Base-by-base conservation (phyloP, 2,113 vertebrate species). In the Phyllostomus hastatus region DNA sequence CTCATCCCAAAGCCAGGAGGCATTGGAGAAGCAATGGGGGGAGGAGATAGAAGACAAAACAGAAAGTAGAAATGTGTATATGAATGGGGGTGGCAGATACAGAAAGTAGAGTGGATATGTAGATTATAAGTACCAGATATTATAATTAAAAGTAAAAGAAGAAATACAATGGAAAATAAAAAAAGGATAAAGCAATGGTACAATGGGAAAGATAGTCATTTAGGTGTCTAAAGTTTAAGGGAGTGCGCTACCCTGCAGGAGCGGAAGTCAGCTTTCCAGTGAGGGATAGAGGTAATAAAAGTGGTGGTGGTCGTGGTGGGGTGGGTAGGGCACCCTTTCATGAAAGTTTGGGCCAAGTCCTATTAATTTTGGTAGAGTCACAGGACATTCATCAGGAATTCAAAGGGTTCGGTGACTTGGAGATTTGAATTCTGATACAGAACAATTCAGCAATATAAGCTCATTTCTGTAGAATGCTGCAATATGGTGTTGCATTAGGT, bases 371-470 rank as follows among this genome's bases (percentile, higher is more conserved):
- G 84, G 2, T 35, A 33, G 26, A 64, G 17, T 70, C 24, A 75
- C 4, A 75, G 15, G 22, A 33, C 35, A 75, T 48, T 59, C 12
- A 28, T 24, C 41, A 70, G 54, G 41, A 66, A 67, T 88, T 64
- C 22, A 70, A 54, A 7, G 14, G 7, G 5, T n/a, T 90, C 66
- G 10, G 20, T 41, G 35, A 88, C 28, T 54, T 91, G 64, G 70
- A 92, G 57, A 66, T 81, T 81, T 86, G 52, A 64, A 57, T 12
- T 66, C 70, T 96, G 38, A 57, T 41, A 43, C 69, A 41, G 48
- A 88, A 22, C 2, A 79, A 28, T 52, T 54, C 43, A 78, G 16
- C 15, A 15, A 83, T 38, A 24, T 38, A 81, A 69, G n/a, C 20
- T 83, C 16, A 5, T 14, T 12, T 57, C 38, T 70, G 33, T 41